phyloP scores from a whole-genome alignment of 1,140 invertebrate species.

The Drosophila simulans region DNA sequence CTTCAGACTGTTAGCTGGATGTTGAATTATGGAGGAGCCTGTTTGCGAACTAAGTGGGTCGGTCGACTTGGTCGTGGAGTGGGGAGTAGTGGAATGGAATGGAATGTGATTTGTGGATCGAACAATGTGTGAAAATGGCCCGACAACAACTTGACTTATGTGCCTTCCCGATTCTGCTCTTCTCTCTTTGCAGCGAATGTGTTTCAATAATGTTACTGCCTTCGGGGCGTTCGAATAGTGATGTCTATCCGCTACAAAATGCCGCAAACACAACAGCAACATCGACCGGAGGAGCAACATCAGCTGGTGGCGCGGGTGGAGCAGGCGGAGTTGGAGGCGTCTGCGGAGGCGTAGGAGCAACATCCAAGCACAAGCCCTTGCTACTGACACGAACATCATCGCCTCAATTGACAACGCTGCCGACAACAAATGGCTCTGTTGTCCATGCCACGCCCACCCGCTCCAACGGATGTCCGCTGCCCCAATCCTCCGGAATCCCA shows the following conservation, averaged over 20 bases:
- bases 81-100: slow-evolving; percentile 7
- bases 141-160: slow-evolving; percentile 49
- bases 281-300: slow-evolving; percentile 10
- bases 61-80: slow-evolving; percentile 20
- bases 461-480: slow-evolving; percentile 59
- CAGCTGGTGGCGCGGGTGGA: slow-evolving; percentile 2
- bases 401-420: slow-evolving; percentile 71
- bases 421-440: slow-evolving; percentile 63
- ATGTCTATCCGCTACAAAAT: slow-evolving; percentile 82
- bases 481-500: slow-evolving; percentile 54
- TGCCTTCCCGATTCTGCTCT: slow-evolving; percentile 3
- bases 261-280: slow-evolving; percentile 47
- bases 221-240: slow-evolving; percentile 84
- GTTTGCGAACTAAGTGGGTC: slow-evolving; percentile 71
- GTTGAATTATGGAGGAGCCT: slow-evolving; percentile 76
- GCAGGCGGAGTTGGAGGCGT: neutral
- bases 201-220: slow-evolving; percentile 84
- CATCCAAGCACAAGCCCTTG: slow-evolving; percentile 65
- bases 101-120: slow-evolving; percentile 72
- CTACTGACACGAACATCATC: slow-evolving; percentile 81
- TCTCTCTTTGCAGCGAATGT: slow-evolving; percentile 72
- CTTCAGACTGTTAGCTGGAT: slow-evolving; percentile 37
- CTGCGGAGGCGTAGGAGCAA: slow-evolving; percentile 9
- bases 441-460: slow-evolving; percentile 38
- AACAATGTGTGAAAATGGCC: slow-evolving; percentile 58